Conservation (phyloP, 2,888 invertebrate species). For the Amphipyra berbera region DNA sequence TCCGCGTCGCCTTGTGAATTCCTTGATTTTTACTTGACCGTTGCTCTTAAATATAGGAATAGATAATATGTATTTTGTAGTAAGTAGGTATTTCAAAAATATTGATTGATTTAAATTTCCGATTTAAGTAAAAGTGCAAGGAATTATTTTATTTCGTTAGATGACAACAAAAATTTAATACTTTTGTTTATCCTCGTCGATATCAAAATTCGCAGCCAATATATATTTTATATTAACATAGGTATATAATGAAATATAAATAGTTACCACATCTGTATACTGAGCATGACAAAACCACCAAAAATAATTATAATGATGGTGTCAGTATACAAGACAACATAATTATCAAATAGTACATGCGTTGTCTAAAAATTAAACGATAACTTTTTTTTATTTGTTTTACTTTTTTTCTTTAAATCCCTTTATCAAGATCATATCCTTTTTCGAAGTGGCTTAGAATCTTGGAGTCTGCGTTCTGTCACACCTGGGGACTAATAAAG, state of each 20-base stretch:
- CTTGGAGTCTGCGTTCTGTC: no score
- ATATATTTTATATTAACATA: neutral
- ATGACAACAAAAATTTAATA: slow-evolving; percentile 8
- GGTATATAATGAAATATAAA: slow-evolving; percentile 1
- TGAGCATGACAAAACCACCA: neutral
- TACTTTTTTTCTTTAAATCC: neutral
- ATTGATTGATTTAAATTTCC: slow-evolving; percentile 6
- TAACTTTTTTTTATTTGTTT: neutral
- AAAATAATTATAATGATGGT: neutral
- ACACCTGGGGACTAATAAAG: no score
- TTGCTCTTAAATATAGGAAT: slow-evolving; percentile 14
- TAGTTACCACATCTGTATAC: slow-evolving; percentile 43
- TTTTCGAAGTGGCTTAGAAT: no score
- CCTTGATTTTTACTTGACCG: slow-evolving; percentile 74
- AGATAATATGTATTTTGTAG: slow-evolving; percentile 13
- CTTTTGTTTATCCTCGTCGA: neutral
- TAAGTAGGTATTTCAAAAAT: slow-evolving; percentile 11
- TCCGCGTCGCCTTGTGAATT: slow-evolving; percentile 37
- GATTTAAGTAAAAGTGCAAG: slow-evolving; percentile 70
- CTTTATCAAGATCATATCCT: no score
- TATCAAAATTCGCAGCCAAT: slow-evolving; percentile 8
- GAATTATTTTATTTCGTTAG: slow-evolving; percentile 38
- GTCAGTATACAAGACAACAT: slow-evolving; percentile 2
- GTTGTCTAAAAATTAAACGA: slow-evolving; percentile 34
- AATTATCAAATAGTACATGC: slow-evolving; percentile 1